phyloP scores from a whole-genome alignment of 2,888 invertebrate genomes.

The Pterostichus niger region DNA sequence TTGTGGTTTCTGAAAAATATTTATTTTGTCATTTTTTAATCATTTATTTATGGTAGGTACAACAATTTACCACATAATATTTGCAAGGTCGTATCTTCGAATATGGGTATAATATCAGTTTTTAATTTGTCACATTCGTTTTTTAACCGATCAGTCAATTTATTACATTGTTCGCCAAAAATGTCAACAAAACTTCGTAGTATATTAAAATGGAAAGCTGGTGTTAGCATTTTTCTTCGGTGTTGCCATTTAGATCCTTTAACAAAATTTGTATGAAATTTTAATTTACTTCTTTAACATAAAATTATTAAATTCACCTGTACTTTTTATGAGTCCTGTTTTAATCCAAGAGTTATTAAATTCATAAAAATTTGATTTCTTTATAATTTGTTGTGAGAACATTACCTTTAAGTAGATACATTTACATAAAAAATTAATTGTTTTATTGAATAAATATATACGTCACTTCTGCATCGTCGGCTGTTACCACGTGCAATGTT shows the following conservation, averaged over 20 bases:
- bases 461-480: slow-evolving; percentile 45
- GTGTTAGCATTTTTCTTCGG: slow-evolving; percentile 82
- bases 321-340: slow-evolving; percentile 75
- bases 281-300: neutral
- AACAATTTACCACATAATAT: slow-evolving; percentile 49
- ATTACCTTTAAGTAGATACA: slow-evolving; percentile 71
- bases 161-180: slow-evolving; percentile 76
- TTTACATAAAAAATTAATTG: too few species aligned
- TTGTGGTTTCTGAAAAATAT: slow-evolving; percentile 83
- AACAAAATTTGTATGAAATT: slow-evolving; percentile 4
- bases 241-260: slow-evolving; percentile 80
- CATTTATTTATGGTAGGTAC: too few species aligned
- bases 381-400: slow-evolving; percentile 72
- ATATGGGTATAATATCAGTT: slow-evolving; percentile 79
- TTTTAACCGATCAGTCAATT: slow-evolving; percentile 73
- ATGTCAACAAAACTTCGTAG: slow-evolving; percentile 76
- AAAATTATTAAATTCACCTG: too few species aligned
- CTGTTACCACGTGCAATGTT: slow-evolving; percentile 14
- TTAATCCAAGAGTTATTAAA: slow-evolving; percentile 74
- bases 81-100: slow-evolving; percentile 74
- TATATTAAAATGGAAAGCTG: slow-evolving; percentile 83
- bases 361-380: slow-evolving; percentile 73
- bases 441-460: neutral
- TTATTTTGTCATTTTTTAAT: too few species aligned
- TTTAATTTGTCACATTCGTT: slow-evolving; percentile 71